Conservation (phyloP, 2,888 invertebrate species). For the Meiosimyza platycephala region DNA sequence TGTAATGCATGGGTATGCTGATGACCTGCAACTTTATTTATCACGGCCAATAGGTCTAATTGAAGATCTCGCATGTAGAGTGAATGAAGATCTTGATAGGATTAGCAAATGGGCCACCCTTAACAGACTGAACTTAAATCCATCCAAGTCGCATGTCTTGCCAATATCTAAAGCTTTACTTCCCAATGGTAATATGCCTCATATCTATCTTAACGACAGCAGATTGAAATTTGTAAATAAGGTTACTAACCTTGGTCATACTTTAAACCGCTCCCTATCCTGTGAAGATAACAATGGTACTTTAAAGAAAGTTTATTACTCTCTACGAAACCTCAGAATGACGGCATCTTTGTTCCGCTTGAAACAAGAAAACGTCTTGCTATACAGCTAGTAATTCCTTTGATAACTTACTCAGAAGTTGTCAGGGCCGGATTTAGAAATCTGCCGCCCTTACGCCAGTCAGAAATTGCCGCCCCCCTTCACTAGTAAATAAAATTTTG, state of each 20-base stretch:
- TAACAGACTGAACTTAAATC: conserved; percentile 17
- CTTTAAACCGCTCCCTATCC: not conserved
- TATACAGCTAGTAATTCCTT: too few relatives aligned
- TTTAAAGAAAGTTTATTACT: conserved; percentile 9
- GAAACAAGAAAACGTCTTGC: too few relatives aligned
- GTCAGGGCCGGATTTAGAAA: too few relatives aligned
- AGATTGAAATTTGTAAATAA: not conserved
- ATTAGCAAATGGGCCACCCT: not conserved
- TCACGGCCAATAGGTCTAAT: not conserved
- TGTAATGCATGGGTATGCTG: conserved; percentile 24
- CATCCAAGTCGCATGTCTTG: conserved; percentile 7
- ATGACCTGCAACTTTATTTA: conserved; percentile 21
- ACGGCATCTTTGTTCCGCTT: not conserved
- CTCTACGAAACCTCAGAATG: conserved; percentile 4
- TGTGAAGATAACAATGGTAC: conserved; percentile 12
- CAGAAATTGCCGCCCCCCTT: too few relatives aligned
- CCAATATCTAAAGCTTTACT: not conserved
- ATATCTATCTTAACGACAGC: not conserved
- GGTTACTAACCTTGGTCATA: not conserved
- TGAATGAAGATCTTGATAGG: conserved; percentile 18
- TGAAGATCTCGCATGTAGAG: conserved; percentile 1
- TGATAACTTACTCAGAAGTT: too few relatives aligned
- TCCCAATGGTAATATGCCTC: not conserved
- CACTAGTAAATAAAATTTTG: too few relatives aligned
- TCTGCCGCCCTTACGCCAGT: too few relatives aligned